These are phyloP conservation scores for Hanleya hanleyi DNA, from an alignment of 2,888 invertebrate genomes.

Conservation along the genomic window DNA sequence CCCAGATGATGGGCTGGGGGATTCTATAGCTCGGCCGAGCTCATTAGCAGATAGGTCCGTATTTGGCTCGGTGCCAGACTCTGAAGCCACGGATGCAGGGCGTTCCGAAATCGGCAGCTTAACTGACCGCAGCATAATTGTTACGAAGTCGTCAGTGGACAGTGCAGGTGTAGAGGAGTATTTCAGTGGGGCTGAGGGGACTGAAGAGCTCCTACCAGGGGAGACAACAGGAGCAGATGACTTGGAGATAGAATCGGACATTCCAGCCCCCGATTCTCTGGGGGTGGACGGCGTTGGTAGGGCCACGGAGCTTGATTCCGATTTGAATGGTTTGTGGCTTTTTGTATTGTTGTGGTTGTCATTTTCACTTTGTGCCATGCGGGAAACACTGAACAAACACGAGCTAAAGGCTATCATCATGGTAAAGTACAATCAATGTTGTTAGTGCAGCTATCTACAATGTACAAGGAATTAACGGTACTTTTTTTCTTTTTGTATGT, in stretches of 20 bases:
- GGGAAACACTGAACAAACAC: no score
- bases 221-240: neutral
- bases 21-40: constrained; percentile 63
- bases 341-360: no score
- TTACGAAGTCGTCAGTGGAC: constrained; percentile 74
- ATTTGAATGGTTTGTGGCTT: constrained; percentile 27
- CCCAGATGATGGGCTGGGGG: constrained; percentile 70
- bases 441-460: no score
- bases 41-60: constrained; percentile 55
- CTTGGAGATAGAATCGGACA: neutral
- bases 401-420: no score
- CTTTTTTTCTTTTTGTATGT: no score
- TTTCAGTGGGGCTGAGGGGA: constrained; percentile 18
- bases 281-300: constrained; percentile 29
- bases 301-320: constrained; percentile 23
- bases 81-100: constrained; percentile 57
- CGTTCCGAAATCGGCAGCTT: constrained; percentile 50
- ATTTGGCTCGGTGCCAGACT: constrained; percentile 60
- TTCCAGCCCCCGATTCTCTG: constrained; percentile 13
- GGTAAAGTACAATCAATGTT: no score
- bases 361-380: no score
- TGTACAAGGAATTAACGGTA: no score
- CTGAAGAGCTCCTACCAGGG: constrained; percentile 9
- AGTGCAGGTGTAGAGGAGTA: constrained; percentile 65
- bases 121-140: constrained; percentile 53